Conservation (phyloP, 2,113 vertebrate genomes). For the Gallinago paraguaiae region DNA sequence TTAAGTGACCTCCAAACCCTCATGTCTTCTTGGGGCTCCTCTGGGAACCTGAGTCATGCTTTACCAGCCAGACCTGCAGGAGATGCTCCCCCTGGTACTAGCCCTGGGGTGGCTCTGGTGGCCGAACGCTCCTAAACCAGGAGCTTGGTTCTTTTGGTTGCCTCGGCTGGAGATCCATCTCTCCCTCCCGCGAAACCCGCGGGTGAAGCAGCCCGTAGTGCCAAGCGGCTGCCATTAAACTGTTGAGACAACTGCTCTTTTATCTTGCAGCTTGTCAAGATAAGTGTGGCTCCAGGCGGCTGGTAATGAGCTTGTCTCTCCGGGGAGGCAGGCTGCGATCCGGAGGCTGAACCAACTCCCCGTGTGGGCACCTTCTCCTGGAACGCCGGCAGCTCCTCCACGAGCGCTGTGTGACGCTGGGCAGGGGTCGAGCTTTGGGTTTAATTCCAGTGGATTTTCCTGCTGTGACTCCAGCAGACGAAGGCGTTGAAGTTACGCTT, state of each 20-base stretch:
- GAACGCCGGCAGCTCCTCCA: not conserved
- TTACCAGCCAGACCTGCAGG: not conserved
- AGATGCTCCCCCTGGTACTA: not conserved
- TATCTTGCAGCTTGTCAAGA: not conserved
- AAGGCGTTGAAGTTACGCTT: not conserved
- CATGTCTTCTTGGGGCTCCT: not conserved
- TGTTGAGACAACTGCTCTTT: not conserved
- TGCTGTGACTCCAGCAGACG: not conserved
- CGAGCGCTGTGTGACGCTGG: fast-evolving
- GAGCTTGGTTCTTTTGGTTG: not conserved
- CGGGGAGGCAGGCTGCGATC: not conserved
- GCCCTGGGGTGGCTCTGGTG: not conserved
- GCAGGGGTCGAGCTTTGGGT: not conserved
- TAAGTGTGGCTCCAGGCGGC: not conserved
- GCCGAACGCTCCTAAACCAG: not conserved
- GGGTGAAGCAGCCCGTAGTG: not conserved
- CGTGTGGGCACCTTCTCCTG: not conserved
- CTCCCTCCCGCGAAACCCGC: not conserved
- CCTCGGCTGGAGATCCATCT: not conserved
- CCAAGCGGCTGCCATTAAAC: not conserved
- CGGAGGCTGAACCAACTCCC: not conserved
- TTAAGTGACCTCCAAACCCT: not conserved
- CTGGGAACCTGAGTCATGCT: not conserved
- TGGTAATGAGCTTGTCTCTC: not conserved
- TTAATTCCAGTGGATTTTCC: not conserved